phyloP scores from a whole-genome alignment of 2,888 invertebrate species.

The Eugnorisma glareosa region DNA sequence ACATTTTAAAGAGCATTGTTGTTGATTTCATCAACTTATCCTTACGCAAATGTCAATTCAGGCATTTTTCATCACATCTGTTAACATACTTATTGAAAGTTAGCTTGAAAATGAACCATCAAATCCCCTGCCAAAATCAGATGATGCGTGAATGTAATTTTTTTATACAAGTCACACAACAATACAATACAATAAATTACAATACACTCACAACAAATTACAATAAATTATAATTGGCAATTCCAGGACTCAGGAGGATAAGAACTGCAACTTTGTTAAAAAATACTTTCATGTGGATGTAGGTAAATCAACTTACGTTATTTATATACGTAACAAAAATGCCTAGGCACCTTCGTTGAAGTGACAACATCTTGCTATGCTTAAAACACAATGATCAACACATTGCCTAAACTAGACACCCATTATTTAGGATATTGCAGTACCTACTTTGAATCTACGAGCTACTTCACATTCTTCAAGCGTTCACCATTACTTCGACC shows the following conservation, averaged over 20 bases:
- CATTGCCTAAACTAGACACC: background rate
- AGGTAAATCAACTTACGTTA: no score
- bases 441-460: background rate
- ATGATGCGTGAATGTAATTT: no score
- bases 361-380: background rate
- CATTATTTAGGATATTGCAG: background rate
- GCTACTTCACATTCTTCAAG: background rate
- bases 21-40: background rate
- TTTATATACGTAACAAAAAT: no score
- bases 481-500: background rate
- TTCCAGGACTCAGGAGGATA: background rate
- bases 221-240: no score
- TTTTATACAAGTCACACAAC: no score
- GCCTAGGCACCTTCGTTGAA: background rate
- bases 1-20: background rate
- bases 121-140: background rate
- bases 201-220: no score
- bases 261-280: background rate
- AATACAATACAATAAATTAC: no score
- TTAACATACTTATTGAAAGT: background rate
- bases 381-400: background rate
- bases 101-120: background rate
- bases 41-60: background rate
- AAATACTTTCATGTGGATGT: no score
- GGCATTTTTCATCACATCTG: background rate